phyloP scores from a whole-genome alignment of 2,888 invertebrate genomes.

The Erpobdella octoculata region DNA sequence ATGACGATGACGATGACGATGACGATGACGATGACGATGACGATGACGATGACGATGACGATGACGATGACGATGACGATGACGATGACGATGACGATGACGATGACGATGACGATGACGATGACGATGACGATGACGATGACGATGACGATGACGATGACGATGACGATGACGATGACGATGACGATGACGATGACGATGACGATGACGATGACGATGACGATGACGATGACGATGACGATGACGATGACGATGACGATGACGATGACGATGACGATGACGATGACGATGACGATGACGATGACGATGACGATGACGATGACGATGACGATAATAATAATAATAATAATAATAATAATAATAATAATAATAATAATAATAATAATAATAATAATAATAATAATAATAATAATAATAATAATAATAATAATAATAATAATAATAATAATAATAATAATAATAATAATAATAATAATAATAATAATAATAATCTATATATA shows the following conservation, averaged over 20 bases:
- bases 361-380: too few relatives aligned
- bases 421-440: not conserved
- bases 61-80: conserved; percentile 19
- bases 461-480: not conserved
- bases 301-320: not conserved
- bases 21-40: conserved; percentile 26
- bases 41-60: conserved; percentile 11
- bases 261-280: conserved; percentile 2
- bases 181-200: conserved; percentile 14
- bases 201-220: not conserved
- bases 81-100: conserved; percentile 11
- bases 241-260: conserved; percentile 1
- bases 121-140: not conserved
- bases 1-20: conserved; percentile 23
- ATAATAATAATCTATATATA: too few relatives aligned
- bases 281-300: not conserved
- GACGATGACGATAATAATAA: not conserved
- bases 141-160: not conserved
- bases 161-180: conserved; percentile 8
- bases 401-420: not conserved
- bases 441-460: not conserved
- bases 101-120: not conserved
- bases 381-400: not conserved
- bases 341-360: too few relatives aligned
- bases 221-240: not conserved